Evolutionary conservation across 1,140 invertebrate species (phyloP).

Genomic region (Drosophila ohnishii): DNA sequence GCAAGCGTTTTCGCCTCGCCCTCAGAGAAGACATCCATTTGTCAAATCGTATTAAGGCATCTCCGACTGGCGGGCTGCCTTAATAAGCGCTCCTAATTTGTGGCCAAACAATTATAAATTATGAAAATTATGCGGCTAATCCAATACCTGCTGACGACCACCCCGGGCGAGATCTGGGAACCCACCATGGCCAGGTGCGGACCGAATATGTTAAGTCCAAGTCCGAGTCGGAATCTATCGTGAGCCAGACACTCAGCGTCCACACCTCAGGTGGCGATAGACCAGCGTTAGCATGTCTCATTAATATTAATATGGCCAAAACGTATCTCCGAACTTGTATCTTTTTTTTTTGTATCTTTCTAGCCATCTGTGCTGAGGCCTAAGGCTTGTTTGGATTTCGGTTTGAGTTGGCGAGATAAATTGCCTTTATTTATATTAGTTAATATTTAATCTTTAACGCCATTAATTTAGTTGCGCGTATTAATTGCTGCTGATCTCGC

Average conservation of each 20-base stretch:
- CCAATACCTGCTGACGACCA: slow-evolving; percentile 22
- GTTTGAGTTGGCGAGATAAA: slow-evolving; percentile 51
- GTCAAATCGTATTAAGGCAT: slow-evolving; percentile 13
- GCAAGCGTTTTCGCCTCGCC: not conserved
- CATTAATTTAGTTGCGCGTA: slow-evolving; percentile 74
- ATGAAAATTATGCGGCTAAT: slow-evolving; percentile 43
- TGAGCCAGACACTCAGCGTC: slow-evolving; percentile 38
- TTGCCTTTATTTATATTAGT: slow-evolving; percentile 67
- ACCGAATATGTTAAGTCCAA: slow-evolving; percentile 45
- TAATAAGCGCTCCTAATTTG: slow-evolving; percentile 43
- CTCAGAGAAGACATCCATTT: slow-evolving; percentile 11
- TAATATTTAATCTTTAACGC: slow-evolving; percentile 61
- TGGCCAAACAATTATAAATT: slow-evolving; percentile 44
- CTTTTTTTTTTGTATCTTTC: slow-evolving; percentile 31
- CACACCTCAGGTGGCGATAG: slow-evolving; percentile 74
- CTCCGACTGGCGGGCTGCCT: not conserved
- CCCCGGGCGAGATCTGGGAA: slow-evolving; percentile 19
- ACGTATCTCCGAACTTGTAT: slow-evolving; percentile 25
- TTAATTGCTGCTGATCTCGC: slow-evolving; percentile 56
- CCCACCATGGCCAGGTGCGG: slow-evolving; percentile 12
- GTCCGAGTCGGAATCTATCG: slow-evolving; percentile 42
- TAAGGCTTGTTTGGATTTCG: slow-evolving; percentile 9
- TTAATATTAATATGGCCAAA: slow-evolving; percentile 74
- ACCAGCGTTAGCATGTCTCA: slow-evolving; percentile 63
- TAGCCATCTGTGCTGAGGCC: slow-evolving; percentile 23